Conservation (phyloP, 1,140 invertebrate species). For the Eueides isabella region DNA sequence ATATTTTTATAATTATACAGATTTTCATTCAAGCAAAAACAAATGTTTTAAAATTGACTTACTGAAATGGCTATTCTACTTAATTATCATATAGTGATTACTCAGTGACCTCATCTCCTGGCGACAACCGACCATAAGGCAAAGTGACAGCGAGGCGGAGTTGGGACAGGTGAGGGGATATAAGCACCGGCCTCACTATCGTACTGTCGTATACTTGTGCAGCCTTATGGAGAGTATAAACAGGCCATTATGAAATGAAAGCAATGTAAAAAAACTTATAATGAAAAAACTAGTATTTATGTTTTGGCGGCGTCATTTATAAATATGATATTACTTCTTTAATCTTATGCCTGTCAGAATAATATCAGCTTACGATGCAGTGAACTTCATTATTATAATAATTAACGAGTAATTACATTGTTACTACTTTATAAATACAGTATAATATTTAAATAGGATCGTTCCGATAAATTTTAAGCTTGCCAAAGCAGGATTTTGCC, state of each 20-base stretch:
- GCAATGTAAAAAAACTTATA: too few species aligned
- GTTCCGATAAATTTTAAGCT: neutral
- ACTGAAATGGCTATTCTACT: neutral
- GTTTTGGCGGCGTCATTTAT: neutral
- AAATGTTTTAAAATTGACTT: neutral
- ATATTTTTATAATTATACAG: neutral
- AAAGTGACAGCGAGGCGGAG: too few species aligned
- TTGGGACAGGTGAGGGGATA: too few species aligned
- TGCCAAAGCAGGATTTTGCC: neutral
- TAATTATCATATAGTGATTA: neutral
- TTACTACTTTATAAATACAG: neutral
- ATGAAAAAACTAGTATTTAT: too few species aligned
- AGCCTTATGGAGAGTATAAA: too few species aligned
- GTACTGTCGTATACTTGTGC: too few species aligned
- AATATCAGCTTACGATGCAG: neutral
- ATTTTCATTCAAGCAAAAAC: neutral
- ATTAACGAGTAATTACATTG: constrained; percentile 1
- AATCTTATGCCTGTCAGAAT: neutral
- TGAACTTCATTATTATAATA: neutral
- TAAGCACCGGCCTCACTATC: too few species aligned
- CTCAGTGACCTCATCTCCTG: too few species aligned
- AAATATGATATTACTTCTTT: neutral
- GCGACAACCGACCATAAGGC: too few species aligned
- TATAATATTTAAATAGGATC: constrained; percentile 11
- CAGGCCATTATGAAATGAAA: too few species aligned